Conservation (phyloP, 2,113 vertebrate genomes). For the Mustela lutreola region DNA sequence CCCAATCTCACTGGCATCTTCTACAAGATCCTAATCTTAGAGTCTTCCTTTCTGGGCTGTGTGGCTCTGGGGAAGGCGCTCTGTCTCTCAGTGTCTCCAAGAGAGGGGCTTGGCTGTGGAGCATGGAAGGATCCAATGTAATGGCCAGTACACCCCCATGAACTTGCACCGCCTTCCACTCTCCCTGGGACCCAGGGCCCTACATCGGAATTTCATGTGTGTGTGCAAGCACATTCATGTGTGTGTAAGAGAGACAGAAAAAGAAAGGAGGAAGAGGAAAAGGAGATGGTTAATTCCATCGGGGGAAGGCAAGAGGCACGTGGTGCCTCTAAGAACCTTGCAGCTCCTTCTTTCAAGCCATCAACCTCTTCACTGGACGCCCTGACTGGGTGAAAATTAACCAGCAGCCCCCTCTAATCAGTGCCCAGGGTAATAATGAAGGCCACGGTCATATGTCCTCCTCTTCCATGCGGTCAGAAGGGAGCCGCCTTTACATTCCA, state of each 20-base stretch:
- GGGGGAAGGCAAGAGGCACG: background rate
- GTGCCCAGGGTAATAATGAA: constrained; percentile 74
- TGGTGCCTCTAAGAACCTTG: background rate
- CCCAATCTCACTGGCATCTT: background rate
- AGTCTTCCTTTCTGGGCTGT: background rate
- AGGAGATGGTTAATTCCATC: background rate
- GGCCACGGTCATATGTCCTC: constrained; percentile 53
- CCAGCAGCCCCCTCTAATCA: constrained; percentile 78
- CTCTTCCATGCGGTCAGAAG: constrained; percentile 61
- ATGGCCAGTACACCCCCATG: background rate
- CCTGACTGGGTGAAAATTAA: constrained; percentile 85
- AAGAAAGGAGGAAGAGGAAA: background rate
- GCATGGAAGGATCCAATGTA: fast-evolving
- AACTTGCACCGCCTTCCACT: background rate
- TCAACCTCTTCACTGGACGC: constrained; percentile 76
- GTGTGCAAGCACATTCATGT: background rate
- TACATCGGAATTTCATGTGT: no score
- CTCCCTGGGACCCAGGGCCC: background rate
- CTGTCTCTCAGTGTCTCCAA: background rate
- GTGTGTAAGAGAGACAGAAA: background rate
- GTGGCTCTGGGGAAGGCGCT: background rate
- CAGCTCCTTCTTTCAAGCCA: constrained; percentile 54
- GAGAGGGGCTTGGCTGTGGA: background rate
- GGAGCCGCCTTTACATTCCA: background rate
- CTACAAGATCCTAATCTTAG: background rate